phyloP scores from a whole-genome alignment of 53 echinoderm and acorn worm genomes.

The Arbacia lixula region DNA sequence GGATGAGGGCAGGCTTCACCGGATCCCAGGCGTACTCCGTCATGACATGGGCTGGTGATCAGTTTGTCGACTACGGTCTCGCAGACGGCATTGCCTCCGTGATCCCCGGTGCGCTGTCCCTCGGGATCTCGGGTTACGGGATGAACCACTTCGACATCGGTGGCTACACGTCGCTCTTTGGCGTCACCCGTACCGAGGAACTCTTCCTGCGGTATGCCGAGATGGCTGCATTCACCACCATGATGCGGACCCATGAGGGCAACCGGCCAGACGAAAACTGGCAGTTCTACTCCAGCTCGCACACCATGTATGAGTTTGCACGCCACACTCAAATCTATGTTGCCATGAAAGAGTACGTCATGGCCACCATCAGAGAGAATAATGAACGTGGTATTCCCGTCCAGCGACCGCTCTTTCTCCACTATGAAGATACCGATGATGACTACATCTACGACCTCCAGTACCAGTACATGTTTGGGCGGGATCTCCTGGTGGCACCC shows the following conservation, averaged over 20 bases:
- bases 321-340: slow-evolving; percentile 79
- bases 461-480: slow-evolving; percentile 89
- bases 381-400: slow-evolving; percentile 77
- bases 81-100: slow-evolving; percentile 96
- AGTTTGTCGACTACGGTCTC: slow-evolving; percentile 88
- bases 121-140: slow-evolving; percentile 86
- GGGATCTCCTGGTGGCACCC: slow-evolving; percentile 89
- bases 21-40: slow-evolving; percentile 84
- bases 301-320: slow-evolving; percentile 75
- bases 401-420: slow-evolving; percentile 91
- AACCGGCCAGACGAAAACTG: slow-evolving; percentile 89
- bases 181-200: slow-evolving; percentile 84
- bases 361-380: slow-evolving; percentile 67
- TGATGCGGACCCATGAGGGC: slow-evolving; percentile 97
- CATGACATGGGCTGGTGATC: slow-evolving; percentile 86
- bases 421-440: slow-evolving; percentile 88
- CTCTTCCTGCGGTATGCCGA: slow-evolving; percentile 92
- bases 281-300: slow-evolving; percentile 88
- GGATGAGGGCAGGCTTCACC: slow-evolving; percentile 97
- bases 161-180: slow-evolving; percentile 96
- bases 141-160: slow-evolving; percentile 93
- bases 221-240: slow-evolving; percentile 91
- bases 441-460: slow-evolving; percentile 70
- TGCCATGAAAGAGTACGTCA: slow-evolving; percentile 74
- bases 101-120: slow-evolving; percentile 85